Conservation (phyloP, 1,140 invertebrate species). For the Sminthurides bifidus region DNA sequence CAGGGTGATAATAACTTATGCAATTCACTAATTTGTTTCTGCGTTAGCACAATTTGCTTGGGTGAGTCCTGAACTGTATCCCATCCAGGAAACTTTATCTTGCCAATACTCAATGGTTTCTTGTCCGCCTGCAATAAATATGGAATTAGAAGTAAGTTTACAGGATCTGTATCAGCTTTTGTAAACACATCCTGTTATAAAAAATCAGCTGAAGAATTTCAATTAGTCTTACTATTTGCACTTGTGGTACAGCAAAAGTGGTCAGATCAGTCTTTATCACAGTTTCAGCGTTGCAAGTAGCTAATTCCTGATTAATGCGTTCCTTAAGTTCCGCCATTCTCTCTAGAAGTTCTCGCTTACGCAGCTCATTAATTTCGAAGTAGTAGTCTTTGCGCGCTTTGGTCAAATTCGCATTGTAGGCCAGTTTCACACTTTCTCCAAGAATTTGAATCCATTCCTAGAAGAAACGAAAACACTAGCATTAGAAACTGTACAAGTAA, state of each 20-base stretch:
- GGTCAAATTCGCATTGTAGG: constrained; percentile 6
- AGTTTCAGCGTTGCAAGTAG: constrained; percentile 6
- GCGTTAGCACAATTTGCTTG: constrained; percentile 13
- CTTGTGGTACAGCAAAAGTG: constrained; percentile 8
- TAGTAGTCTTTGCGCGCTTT: constrained; percentile 23
- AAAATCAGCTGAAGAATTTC: background rate
- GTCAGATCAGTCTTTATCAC: constrained; percentile 25
- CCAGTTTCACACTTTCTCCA: constrained; percentile 19
- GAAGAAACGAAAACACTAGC: background rate
- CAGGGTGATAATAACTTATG: constrained; percentile 18
- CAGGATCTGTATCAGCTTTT: background rate
- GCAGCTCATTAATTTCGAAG: constrained; percentile 7
- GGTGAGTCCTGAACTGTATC: constrained; percentile 19
- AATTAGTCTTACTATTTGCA: background rate
- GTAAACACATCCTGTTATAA: background rate
- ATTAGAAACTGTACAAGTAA: background rate
- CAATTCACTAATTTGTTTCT: constrained; percentile 16
- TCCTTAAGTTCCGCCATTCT: constrained; percentile 26
- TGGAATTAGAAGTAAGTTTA: background rate
- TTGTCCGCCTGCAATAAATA: constrained; percentile 10
- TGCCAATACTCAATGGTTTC: constrained; percentile 18
- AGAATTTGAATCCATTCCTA: constrained; percentile 17
- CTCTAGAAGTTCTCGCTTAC: constrained; percentile 14
- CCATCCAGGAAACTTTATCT: constrained; percentile 28
- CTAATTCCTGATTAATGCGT: constrained; percentile 11